Base-by-base conservation (phyloP, 2,113 vertebrate species). In the Butorides virescens region DNA sequence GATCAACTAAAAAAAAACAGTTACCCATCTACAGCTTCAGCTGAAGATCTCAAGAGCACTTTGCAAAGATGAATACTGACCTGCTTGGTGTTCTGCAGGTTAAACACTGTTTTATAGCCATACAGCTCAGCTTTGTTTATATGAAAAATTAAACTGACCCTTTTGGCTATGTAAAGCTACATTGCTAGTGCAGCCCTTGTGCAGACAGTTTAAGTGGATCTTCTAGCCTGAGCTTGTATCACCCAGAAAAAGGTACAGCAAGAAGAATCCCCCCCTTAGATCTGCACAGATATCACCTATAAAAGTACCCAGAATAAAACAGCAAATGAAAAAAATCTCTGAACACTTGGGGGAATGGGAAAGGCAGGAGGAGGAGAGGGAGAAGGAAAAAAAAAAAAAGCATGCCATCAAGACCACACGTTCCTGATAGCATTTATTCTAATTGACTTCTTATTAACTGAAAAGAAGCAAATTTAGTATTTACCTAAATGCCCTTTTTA, bases 81-180 rank as follows among this genome's bases (percentile, higher is more conserved):
- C 88, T 82, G 78, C 87, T 80, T 8, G 0, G 63, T 65, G 85
- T 74, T 77, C 92, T 0, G 0, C 65, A 92, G 80, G 86, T 94
- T 95, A 95, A 93, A 92, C 46, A 73, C 37, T 0, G 0, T 62
- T 90, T 88, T 86, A 90, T 29, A 93, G 72, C 75, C 82, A 66
- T 8, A 86, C 46, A 71, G 81, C 67, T 91, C 88, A 93, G 79
- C 75, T 82, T 52, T 77, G 72, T 67, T 96, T 91, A 91, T 68
- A 88, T 67, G 52, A 88, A 90, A 94, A 86, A 93, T 88, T 94
- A 86, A 95, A 39, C 66, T 26, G 83, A 74, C 76, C 76, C 84
- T 72, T 83, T 71, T 39, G 65, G 68, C 56, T 84, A 20, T 6
- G 8, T 63, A 74, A 77, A 92, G 74, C 77, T 78, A 49, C 47